Percentiles rank a stretch among this genome's conserved stretches.
These are phyloP conservation scores for Dryocosmus kuriphilus DNA, from an alignment of 2,888 invertebrate species.

Conservation along the genomic window DNA sequence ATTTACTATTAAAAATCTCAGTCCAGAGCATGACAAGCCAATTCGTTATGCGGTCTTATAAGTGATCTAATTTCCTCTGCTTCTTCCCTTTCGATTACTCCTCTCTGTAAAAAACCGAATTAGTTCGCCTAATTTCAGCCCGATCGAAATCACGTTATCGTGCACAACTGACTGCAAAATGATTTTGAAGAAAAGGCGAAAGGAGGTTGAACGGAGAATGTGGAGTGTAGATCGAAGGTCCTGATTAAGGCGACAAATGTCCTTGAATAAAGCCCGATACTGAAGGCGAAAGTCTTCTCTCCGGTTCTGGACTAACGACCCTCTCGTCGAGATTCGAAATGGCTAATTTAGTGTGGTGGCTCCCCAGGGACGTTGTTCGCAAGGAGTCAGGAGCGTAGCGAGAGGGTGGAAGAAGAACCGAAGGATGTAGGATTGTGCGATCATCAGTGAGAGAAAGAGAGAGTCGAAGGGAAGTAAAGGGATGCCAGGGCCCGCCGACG, in stretches of 20 bases:
- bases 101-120: slow-evolving; percentile 61
- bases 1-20: slow-evolving; percentile 34
- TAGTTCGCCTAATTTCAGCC: slow-evolving; percentile 67
- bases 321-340: slow-evolving; percentile 75
- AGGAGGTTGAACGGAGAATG: neutral
- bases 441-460: slow-evolving; percentile 57
- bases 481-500: slow-evolving; percentile 53
- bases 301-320: slow-evolving; percentile 60
- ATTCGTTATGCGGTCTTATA: neutral
- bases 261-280: slow-evolving; percentile 31
- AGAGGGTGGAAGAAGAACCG: slow-evolving; percentile 56
- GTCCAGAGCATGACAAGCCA: slow-evolving; percentile 1
- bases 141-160: slow-evolving; percentile 63
- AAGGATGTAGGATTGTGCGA: slow-evolving; percentile 42
- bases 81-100: slow-evolving; percentile 59
- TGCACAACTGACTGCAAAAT: slow-evolving; percentile 53
- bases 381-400: slow-evolving; percentile 54
- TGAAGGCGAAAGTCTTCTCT: slow-evolving; percentile 45
- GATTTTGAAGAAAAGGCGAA: slow-evolving; percentile 49
- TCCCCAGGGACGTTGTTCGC: slow-evolving; percentile 66
- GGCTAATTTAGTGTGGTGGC: slow-evolving; percentile 75
- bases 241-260: slow-evolving; percentile 37
- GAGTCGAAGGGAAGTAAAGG: slow-evolving; percentile 75
- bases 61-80: slow-evolving; percentile 41
- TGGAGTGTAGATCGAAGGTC: neutral